A percentile compares a stretch with the other conserved stretches of the same genome.
phyloP scores from a whole-genome alignment of 2,113 vertebrate species.

The Microtus ochrogaster region DNA sequence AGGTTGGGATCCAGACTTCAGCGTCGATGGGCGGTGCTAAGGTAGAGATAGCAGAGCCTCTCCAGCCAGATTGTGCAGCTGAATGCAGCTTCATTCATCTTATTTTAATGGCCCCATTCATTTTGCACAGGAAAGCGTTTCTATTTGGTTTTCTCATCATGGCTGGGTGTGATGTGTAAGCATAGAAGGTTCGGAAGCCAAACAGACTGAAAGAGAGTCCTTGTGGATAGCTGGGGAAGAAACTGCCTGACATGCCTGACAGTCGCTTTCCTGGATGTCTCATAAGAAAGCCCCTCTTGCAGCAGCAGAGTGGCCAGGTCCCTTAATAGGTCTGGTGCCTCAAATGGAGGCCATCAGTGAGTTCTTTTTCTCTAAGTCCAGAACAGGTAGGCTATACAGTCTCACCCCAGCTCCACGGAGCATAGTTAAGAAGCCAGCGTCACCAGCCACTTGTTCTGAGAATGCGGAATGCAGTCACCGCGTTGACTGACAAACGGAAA shows the following conservation, averaged over 20 bases:
- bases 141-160: constrained; percentile 67
- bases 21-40: constrained; percentile 31
- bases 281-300: neutral
- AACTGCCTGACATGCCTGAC: neutral
- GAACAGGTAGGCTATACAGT: neutral
- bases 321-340: neutral
- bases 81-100: constrained; percentile 47
- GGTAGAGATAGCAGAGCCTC: constrained; percentile 47
- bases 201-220: neutral
- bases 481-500: neutral
- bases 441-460: neutral
- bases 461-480: neutral
- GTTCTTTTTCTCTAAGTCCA: neutral
- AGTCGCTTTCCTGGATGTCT: neutral
- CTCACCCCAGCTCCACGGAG: neutral
- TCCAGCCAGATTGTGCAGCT: constrained; percentile 31
- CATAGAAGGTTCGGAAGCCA: neutral
- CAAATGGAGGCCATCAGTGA: neutral
- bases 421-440: neutral
- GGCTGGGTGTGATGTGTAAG: constrained; percentile 29
- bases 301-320: neutral
- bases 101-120: constrained; percentile 67
- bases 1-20: neutral
- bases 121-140: constrained; percentile 61
- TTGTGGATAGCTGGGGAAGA: neutral